These are phyloP conservation scores for Caenorhabditis sp. DNA, from an alignment of 2,888 invertebrate genomes.

Conservation along the genomic window DNA sequence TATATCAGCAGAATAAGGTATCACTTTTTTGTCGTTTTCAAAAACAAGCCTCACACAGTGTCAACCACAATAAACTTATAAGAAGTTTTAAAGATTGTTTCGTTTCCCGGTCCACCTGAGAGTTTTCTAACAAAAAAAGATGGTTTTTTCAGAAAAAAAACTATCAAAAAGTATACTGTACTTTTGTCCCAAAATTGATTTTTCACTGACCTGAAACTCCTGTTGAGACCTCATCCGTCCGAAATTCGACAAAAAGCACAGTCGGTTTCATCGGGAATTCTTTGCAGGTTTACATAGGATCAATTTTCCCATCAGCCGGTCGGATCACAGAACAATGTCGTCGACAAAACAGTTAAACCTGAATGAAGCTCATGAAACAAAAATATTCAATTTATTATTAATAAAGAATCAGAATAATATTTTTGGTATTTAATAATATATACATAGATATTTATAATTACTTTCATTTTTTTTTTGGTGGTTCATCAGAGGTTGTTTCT, in stretches of 20 bases:
- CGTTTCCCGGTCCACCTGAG: too few species aligned
- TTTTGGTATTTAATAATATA: conserved; percentile 12
- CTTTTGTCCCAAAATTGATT: not conserved
- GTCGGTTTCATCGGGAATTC: too few species aligned
- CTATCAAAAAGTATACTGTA: not conserved
- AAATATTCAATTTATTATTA: conserved; percentile 2
- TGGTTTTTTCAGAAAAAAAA: conserved; percentile 6
- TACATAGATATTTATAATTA: too few species aligned
- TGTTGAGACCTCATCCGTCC: too few species aligned
- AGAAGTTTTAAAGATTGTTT: too few species aligned
- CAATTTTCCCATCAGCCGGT: conserved; percentile 65
- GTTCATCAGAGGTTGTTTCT: not conserved
- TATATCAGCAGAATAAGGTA: conserved; percentile 60
- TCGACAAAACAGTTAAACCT: conserved; percentile 30
- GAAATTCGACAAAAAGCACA: too few species aligned
- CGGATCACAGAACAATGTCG: conserved; percentile 63
- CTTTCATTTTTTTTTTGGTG: not conserved
- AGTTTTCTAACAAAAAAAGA: not conserved
- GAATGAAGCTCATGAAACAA: not conserved
- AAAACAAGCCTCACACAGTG: too few species aligned
- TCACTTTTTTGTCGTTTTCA: too few species aligned
- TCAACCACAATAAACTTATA: too few species aligned
- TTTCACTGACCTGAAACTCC: not conserved
- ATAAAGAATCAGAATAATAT: conserved; percentile 14
- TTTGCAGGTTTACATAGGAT: conserved; percentile 59